Evolutionary conservation across 35 echinoderm and acorn worm genomes (phyloP), one percentile per base, ranked within the genome.

Genomic region (Ptychodera flava): DNA sequence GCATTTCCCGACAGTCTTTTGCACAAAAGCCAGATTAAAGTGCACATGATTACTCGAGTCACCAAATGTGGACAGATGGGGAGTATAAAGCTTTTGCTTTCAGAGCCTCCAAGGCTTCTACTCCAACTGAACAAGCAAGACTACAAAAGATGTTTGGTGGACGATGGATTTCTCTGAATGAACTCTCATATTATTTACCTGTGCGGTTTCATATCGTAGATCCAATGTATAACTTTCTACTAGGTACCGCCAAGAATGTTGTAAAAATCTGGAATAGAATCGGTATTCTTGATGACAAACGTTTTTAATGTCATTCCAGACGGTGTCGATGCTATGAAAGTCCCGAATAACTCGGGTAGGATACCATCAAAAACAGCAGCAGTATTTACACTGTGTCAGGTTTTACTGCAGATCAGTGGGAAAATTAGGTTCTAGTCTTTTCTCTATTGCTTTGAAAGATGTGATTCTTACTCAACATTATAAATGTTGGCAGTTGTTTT

Each of bases 191-290:
- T 22, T 64, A 12, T 64, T 64, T 64, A 22, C 45, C 87, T 16
- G 80, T 89, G 0, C 34, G 79, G n/a, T 89, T 82, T 64, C 81
- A 80, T 82, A 29, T 82, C 34, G 82, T 82, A 38, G 87, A 82
- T 31, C 87, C 87, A 1, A 89, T 89, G 79, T 80, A 89, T 64
- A 89, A 82, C n/a, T 37, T 89, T 29, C 82, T 89, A 33, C 52
- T 80, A 30, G 87, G 87, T 16, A 89, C 87, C 0, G 79, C 87
- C 12, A 89, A 89, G 75, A 38, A 45, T 0, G 78, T 89, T 27
- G 34, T 89, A 81, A 1, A 10, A 0, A 31, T 53, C 0, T 89
- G 87, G 87, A 34, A 81, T 29, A 36, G 82, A 15, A 35, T 38
- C 1, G 79, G 33, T 15, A 89, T 89, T 1, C 34, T 89, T 16